Evolutionary conservation across 2,888 invertebrate species (phyloP).

Genomic region (Netelia melanura): DNA sequence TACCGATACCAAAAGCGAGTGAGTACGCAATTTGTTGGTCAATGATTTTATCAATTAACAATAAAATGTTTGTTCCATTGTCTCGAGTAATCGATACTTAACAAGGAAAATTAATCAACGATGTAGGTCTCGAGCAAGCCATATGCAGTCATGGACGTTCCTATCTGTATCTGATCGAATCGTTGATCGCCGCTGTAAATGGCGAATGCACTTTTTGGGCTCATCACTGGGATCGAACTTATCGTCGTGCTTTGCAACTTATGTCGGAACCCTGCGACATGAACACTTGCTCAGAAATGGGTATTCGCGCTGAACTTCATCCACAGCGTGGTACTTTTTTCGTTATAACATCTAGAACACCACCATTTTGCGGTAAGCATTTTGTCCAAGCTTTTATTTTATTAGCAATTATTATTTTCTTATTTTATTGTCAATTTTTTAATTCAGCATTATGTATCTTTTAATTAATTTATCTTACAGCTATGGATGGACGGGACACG

Average conservation of each 20-base stretch:
- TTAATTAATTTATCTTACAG: conserved; percentile 67
- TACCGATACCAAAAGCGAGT: conserved; percentile 84
- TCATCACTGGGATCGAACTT: conserved; percentile 86
- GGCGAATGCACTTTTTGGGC: conserved; percentile 87
- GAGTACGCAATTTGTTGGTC: conserved; percentile 73
- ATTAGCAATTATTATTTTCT: not conserved
- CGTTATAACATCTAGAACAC: conserved; percentile 85
- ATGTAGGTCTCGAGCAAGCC: conserved; percentile 85
- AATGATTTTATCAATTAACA: not conserved
- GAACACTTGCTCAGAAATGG: conserved; percentile 86
- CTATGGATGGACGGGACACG: conserved; percentile 56
- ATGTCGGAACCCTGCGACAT: conserved; percentile 82
- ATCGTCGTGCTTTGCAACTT: conserved; percentile 85
- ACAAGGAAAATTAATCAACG: conserved; percentile 4
- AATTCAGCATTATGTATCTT: not conserved
- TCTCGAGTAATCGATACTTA: conserved; percentile 2
- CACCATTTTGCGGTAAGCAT: conserved; percentile 87
- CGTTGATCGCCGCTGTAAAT: conserved; percentile 83
- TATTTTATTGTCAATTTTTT: not conserved
- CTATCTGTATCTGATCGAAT: conserved; percentile 87
- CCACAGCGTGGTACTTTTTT: conserved; percentile 86
- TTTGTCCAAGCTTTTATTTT: conserved; percentile 1
- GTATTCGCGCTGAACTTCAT: conserved; percentile 85
- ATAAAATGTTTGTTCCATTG: not conserved
- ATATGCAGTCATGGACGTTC: conserved; percentile 89